Evolutionary conservation across 2,113 vertebrate genomes (phyloP).

Genomic region (Apus apus): DNA sequence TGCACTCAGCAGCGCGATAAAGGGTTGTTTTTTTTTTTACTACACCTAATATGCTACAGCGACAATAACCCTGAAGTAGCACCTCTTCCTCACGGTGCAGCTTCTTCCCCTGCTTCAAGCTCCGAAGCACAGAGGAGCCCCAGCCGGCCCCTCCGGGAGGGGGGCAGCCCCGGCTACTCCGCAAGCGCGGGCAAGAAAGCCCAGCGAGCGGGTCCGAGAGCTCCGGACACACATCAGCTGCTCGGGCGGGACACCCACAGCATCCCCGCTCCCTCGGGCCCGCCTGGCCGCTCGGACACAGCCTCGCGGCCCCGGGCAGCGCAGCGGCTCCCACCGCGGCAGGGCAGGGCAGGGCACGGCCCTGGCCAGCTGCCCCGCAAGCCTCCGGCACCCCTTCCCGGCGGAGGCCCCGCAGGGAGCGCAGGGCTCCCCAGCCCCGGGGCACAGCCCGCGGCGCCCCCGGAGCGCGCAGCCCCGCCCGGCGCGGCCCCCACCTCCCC

Average conservation of each 20-base stretch:
- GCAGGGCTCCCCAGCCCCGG: background rate
- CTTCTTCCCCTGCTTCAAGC: background rate
- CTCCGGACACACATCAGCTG: accelerated
- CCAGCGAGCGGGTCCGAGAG: too few species aligned
- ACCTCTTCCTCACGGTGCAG: background rate
- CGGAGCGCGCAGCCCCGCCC: background rate
- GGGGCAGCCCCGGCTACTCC: background rate
- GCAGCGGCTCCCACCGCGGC: background rate
- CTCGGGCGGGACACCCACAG: accelerated
- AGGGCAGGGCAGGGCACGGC: background rate
- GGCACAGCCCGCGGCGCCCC: background rate
- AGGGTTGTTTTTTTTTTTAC: background rate
- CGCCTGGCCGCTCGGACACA: background rate
- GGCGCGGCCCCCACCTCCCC: background rate
- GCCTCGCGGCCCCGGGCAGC: background rate
- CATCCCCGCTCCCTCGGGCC: accelerated
- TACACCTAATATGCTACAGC: accelerated
- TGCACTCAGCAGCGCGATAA: accelerated
- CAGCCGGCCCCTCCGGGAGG: accelerated
- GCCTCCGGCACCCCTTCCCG: background rate
- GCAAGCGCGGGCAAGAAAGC: background rate
- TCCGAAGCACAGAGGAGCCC: accelerated
- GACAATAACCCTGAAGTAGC: background rate
- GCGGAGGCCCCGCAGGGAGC: too few species aligned
- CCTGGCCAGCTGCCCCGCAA: background rate